phyloP scores from a whole-genome alignment of 2,888 invertebrate species.

The Andrena trimmerana region DNA sequence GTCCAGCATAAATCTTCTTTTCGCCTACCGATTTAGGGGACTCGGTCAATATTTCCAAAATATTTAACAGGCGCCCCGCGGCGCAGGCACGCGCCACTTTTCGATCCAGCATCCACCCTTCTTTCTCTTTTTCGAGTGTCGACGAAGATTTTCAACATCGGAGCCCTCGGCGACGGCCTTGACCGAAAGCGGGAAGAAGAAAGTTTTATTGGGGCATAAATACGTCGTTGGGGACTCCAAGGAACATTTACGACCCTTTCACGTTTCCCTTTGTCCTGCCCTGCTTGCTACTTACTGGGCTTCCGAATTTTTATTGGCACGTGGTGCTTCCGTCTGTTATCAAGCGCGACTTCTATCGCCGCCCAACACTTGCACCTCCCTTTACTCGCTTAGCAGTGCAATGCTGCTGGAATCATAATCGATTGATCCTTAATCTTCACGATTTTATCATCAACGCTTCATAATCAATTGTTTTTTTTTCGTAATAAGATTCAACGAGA shows the following conservation, averaged over 20 bases:
- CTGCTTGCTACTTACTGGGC: constrained; percentile 53
- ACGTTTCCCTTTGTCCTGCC: constrained; percentile 52
- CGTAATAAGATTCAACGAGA: too few species aligned
- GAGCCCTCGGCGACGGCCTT: constrained; percentile 38
- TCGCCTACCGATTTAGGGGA: constrained; percentile 59
- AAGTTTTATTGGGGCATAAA: constrained; percentile 76
- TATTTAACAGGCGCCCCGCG: constrained; percentile 76
- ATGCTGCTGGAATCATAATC: too few species aligned
- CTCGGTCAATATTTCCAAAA: constrained; percentile 81
- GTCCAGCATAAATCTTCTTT: constrained; percentile 67
- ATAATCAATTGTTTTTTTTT: too few species aligned
- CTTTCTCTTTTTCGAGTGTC: constrained; percentile 32
- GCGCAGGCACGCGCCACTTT: constrained; percentile 74
- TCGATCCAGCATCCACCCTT: constrained; percentile 55
- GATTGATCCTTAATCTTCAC: too few species aligned
- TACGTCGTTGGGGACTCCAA: constrained; percentile 54
- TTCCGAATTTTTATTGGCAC: constrained; percentile 69
- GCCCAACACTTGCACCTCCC: neutral
- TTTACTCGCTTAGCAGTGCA: too few species aligned
- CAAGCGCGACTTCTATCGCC: neutral
- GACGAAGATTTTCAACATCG: neutral
- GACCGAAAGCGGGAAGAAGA: constrained; percentile 65
- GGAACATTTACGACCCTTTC: constrained; percentile 65
- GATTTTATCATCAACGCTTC: too few species aligned
- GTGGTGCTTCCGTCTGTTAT: constrained; percentile 15